These are phyloP conservation scores for Lamellibrachia satsuma DNA, from an alignment of 2,888 invertebrate species.

Conservation along the genomic window DNA sequence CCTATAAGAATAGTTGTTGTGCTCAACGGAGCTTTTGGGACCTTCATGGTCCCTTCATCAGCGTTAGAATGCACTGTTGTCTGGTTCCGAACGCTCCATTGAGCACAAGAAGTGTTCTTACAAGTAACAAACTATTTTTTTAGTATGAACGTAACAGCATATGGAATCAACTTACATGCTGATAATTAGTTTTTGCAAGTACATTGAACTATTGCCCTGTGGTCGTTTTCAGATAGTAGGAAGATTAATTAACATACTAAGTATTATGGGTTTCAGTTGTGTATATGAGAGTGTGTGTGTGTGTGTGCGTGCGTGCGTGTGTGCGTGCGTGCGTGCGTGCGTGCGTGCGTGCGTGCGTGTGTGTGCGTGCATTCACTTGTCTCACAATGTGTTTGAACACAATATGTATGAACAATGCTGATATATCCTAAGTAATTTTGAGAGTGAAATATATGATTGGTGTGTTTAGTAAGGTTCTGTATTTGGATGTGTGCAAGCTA, in stretches of 20 bases:
- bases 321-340: too few species aligned
- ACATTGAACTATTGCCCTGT: background rate
- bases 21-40: too few species aligned
- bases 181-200: background rate
- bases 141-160: background rate
- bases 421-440: background rate
- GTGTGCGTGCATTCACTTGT: background rate
- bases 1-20: too few species aligned
- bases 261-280: background rate
- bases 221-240: background rate
- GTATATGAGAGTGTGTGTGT: background rate
- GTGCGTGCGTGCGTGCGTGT: background rate
- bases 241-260: background rate
- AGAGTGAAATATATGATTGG: background rate
- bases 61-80: too few species aligned
- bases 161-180: background rate
- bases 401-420: too few species aligned
- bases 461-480: background rate
- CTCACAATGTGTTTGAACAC: background rate
- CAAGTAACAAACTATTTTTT: too few species aligned
- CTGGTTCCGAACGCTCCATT: too few species aligned
- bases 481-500: background rate
- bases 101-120: too few species aligned
- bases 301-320: background rate
- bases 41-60: too few species aligned